These are phyloP conservation scores for Melinaea marsaeus DNA, from an alignment of 2,888 invertebrate species.

Conservation along the genomic window DNA sequence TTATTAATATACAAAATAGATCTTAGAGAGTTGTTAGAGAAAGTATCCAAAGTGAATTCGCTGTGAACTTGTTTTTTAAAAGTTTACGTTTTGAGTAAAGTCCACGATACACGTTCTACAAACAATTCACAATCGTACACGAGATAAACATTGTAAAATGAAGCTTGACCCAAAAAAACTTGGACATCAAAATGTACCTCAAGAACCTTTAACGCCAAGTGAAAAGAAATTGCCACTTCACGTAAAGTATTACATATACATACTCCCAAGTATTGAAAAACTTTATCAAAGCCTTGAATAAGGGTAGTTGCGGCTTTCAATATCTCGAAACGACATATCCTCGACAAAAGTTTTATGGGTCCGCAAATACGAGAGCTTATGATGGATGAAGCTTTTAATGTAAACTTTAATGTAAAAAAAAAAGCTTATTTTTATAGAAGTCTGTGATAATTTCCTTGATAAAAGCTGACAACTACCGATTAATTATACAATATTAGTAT, in stretches of 20 bases:
- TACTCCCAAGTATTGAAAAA: conserved; percentile 11
- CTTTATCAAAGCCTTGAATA: conserved; percentile 10
- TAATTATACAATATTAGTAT: conserved; percentile 14
- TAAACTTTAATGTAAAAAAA: conserved; percentile 11
- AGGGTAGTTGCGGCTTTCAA: conserved; percentile 3
- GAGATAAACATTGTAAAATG: too few relatives aligned
- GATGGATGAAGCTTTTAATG: conserved; percentile 8
- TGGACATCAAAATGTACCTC: too few relatives aligned
- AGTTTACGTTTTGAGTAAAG: too few relatives aligned
- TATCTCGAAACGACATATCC: conserved; percentile 10
- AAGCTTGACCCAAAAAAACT: too few relatives aligned
- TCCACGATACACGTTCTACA: too few relatives aligned
- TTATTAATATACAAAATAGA: too few relatives aligned
- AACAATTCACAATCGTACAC: too few relatives aligned
- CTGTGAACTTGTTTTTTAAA: too few relatives aligned
- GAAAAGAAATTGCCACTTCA: not conserved
- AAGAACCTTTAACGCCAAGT: conserved; percentile 8
- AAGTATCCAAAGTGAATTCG: too few relatives aligned
- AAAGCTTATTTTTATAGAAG: not conserved
- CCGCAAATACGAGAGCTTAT: conserved; percentile 7
- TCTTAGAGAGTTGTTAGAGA: too few relatives aligned
- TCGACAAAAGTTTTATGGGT: conserved; percentile 7
- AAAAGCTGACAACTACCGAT: conserved; percentile 16
- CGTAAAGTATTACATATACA: conserved; percentile 5
- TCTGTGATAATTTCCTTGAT: not conserved